These are phyloP conservation scores for Macquaria australasica DNA, from an alignment of 2,113 vertebrate genomes.

Conservation along the genomic window DNA sequence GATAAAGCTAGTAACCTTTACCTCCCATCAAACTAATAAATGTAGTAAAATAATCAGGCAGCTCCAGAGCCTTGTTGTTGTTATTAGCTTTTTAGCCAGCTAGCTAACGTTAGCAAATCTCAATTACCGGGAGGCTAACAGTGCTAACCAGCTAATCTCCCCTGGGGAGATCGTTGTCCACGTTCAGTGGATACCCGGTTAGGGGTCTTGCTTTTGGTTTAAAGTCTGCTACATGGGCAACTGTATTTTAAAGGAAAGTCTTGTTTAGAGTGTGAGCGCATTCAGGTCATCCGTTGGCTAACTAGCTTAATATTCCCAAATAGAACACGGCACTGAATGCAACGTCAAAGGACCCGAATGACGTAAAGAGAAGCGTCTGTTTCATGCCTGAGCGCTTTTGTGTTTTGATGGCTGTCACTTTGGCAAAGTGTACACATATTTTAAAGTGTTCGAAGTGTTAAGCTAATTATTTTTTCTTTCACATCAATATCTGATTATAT, in stretches of 20 bases:
- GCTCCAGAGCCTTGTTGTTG: constrained; percentile 25
- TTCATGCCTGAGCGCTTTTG: constrained; percentile 59
- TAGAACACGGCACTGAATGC: constrained; percentile 13
- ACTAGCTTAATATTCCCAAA: neutral
- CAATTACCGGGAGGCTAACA: constrained; percentile 9
- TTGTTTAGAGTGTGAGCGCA: neutral
- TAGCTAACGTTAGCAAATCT: constrained; percentile 44
- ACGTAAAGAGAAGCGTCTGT: constrained; percentile 3
- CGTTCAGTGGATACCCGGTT: neutral
- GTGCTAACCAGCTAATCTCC: neutral
- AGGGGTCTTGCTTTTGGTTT: neutral
- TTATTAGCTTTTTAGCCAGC: constrained; percentile 48
- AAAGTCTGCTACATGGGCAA: neutral
- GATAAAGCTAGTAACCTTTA: neutral
- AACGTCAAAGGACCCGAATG: constrained; percentile 52
- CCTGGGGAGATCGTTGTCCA: neutral
- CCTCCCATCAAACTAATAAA: neutral
- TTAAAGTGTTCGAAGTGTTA: neutral
- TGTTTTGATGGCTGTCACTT: neutral
- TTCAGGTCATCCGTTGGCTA: neutral
- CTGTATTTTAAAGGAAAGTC: neutral
- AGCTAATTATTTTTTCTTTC: neutral
- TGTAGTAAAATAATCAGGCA: neutral
- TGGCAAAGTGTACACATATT: neutral
- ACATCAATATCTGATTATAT: neutral